phyloP scores from a whole-genome alignment of 2,888 invertebrate species.

The Papilio elwesi region DNA sequence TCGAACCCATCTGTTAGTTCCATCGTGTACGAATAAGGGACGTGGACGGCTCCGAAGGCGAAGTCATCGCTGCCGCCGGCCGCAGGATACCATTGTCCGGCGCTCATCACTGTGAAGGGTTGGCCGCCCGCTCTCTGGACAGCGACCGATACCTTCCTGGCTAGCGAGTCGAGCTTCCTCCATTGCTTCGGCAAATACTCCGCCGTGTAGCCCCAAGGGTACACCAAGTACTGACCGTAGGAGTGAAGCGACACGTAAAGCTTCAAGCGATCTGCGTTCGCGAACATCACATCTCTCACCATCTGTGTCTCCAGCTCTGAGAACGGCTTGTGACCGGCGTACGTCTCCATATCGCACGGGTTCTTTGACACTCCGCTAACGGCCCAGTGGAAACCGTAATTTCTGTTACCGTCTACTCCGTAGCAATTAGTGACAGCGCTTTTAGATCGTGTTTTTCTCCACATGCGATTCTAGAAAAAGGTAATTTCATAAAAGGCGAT shows the following conservation, averaged over 20 bases:
- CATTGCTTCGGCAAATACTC: slow-evolving; percentile 76
- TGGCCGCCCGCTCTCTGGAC: slow-evolving; percentile 72
- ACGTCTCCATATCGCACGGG: slow-evolving; percentile 84
- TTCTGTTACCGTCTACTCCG: slow-evolving; percentile 89
- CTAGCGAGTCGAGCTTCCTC: slow-evolving; percentile 73
- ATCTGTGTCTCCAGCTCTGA: slow-evolving; percentile 85
- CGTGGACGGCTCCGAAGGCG: slow-evolving; percentile 80
- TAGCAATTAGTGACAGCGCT: slow-evolving; percentile 64
- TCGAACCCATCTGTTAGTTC: slow-evolving; percentile 85
- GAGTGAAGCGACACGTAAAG: slow-evolving; percentile 88
- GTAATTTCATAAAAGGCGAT: neutral
- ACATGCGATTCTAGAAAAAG: slow-evolving; percentile 82
- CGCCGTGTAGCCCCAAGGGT: slow-evolving; percentile 86
- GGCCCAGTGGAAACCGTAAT: slow-evolving; percentile 88
- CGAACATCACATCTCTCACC: slow-evolving; percentile 81
- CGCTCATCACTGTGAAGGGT: slow-evolving; percentile 75
- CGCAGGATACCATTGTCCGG: slow-evolving; percentile 84
- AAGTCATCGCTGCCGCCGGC: slow-evolving; percentile 87
- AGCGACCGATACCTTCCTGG: slow-evolving; percentile 66
- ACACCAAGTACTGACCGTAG: slow-evolving; percentile 86
- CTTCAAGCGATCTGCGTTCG: slow-evolving; percentile 78
- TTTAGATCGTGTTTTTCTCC: slow-evolving; percentile 86
- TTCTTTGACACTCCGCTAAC: slow-evolving; percentile 86
- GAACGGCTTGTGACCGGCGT: slow-evolving; percentile 84
- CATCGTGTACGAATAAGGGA: slow-evolving; percentile 85